Base-by-base conservation (phyloP, 2,797 vertebrate species). In the Bufotes viridis region DNA sequence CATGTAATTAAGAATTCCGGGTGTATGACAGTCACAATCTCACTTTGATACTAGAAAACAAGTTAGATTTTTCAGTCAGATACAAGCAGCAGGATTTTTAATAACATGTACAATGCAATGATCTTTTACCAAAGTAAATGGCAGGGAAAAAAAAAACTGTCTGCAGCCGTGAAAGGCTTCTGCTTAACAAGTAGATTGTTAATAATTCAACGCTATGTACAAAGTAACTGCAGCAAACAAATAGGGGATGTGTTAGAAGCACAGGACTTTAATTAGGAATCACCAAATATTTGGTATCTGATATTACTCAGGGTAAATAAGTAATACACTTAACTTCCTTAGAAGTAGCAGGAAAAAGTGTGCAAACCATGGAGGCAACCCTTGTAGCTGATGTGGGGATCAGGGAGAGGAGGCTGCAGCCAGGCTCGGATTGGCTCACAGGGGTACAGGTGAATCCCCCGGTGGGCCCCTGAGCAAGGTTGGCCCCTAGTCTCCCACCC, bases 1-100 rank as follows among this genome's bases (percentile, higher is more conserved):
- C 88, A 89, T 89, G 88, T 89, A 89, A 89, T 89, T 89, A 89
- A 63, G 80, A 72, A 89, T 83, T 74, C 70, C 65, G 82, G 88
- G 49, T 83, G 85, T 87, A 83, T 87, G 85, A 87, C 88, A 89
- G 85, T 89, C 84, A 89, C 88, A 82, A 79, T 76, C 74, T 78
- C 88, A 80, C 84, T 89, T 87, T 79, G 84, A 84, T 83, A 87
- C 81, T 49, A 49, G 61, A 22, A 51, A 72, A 85, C 70, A 58
- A 89, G 61, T 86, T 74, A 82, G 78, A 86, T 82, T 85, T 86
- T 26, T 9, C 24, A 78, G 53, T 84, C 51, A 78, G 85, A 82
- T 87, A 89, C 63, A 87, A 83, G 81, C 74, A 72, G 61, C 49
- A 18, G 22, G 80, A 83, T 87, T 89, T 82, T 89, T 87, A 87